Conservation (phyloP, 2,797 vertebrate genomes). For the Fistularia tabacaria region DNA sequence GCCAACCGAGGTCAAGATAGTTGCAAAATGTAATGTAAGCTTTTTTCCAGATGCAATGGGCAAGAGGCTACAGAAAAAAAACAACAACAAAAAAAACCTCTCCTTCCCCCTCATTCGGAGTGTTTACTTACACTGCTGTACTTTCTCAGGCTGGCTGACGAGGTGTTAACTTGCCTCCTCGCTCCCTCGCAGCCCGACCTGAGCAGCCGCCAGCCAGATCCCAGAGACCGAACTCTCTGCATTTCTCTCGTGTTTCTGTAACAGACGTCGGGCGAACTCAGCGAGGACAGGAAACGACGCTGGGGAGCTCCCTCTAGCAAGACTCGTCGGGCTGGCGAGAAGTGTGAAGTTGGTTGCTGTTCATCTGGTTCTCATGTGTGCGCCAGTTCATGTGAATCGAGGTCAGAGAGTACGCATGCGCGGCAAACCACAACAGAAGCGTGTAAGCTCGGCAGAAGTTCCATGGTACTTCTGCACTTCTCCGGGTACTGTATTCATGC, state of each 20-base stretch:
- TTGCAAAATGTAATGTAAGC: too few species aligned
- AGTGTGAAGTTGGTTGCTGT: neutral
- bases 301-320: too few species aligned
- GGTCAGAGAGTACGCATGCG: neutral
- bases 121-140: constrained; percentile 66
- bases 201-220: constrained; percentile 53
- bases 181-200: constrained; percentile 45
- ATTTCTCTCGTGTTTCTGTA: constrained; percentile 34
- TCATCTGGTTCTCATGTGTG: neutral
- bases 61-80: too few species aligned
- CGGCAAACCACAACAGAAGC: neutral
- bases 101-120: too few species aligned
- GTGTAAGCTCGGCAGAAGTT: too few species aligned
- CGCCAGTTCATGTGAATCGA: neutral
- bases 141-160: constrained; percentile 15
- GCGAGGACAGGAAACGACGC: too few species aligned
- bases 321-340: neutral
- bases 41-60: too few species aligned
- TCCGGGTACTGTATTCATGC: too few species aligned
- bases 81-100: too few species aligned
- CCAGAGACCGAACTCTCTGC: constrained; percentile 47
- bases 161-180: constrained; percentile 25
- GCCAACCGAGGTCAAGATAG: too few species aligned
- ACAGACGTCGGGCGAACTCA: too few species aligned
- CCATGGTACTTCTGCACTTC: too few species aligned